Percentiles rank a stretch among this genome's conserved stretches.
phyloP scores from a whole-genome alignment of 2,797 vertebrate species.

The Acropternis orthonyx region DNA sequence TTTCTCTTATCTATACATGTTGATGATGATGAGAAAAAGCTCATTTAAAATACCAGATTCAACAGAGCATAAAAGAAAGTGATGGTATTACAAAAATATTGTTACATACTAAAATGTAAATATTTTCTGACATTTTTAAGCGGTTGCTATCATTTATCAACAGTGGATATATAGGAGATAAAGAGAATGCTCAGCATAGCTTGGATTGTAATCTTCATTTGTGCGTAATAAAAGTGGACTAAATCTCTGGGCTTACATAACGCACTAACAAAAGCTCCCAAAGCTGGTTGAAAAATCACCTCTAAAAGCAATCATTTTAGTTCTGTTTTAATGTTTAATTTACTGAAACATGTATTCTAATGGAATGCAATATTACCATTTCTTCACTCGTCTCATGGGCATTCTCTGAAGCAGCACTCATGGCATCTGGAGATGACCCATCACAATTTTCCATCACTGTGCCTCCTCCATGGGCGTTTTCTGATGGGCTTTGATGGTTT shows the following conservation, averaged over 20 bases:
- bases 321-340: background rate
- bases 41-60: background rate
- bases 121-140: background rate
- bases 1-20: background rate
- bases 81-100: background rate
- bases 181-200: background rate
- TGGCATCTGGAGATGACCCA: constrained; percentile 87
- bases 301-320: background rate
- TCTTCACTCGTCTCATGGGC: constrained; percentile 88
- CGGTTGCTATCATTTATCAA: background rate
- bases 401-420: constrained; percentile 91
- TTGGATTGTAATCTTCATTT: background rate
- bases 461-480: constrained; percentile 77
- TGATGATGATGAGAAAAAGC: background rate
- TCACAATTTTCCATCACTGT: constrained; percentile 78
- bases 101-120: background rate
- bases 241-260: background rate
- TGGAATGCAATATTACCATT: constrained; percentile 76
- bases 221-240: background rate
- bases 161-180: background rate
- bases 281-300: background rate
- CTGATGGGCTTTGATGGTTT: constrained; percentile 80
- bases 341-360: background rate
- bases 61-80: background rate
- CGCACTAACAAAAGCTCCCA: background rate